Conservation (phyloP, 2,797 vertebrate species). For the Gymnothorax reevesii region DNA sequence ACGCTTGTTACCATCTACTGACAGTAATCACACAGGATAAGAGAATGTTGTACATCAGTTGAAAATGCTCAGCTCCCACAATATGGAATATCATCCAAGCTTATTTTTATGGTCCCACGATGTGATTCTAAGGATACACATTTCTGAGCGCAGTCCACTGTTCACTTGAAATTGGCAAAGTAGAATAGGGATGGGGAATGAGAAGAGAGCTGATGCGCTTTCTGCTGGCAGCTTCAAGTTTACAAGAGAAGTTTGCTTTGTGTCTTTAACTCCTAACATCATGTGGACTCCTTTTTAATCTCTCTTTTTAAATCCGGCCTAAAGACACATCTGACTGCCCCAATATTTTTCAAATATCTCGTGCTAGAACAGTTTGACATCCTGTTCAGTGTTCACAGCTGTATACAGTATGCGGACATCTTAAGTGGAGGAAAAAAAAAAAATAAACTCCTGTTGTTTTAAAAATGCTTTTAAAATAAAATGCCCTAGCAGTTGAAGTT, state of each 20-base stretch:
- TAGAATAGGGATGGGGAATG: conserved; percentile 5
- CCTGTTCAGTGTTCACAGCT: too few relatives aligned
- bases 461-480: too few relatives aligned
- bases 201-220: background rate
- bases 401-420: too few relatives aligned
- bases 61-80: background rate
- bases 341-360: too few relatives aligned
- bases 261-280: too few relatives aligned
- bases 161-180: background rate
- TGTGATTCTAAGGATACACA: conserved; percentile 3
- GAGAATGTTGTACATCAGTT: background rate
- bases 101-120: background rate
- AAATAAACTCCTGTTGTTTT: too few relatives aligned
- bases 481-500: background rate
- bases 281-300: too few relatives aligned
- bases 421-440: too few relatives aligned
- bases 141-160: background rate
- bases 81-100: background rate
- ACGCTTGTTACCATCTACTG: background rate
- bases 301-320: too few relatives aligned
- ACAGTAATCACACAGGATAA: background rate
- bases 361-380: too few relatives aligned
- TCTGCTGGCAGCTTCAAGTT: background rate
- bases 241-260: background rate
- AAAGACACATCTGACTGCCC: too few relatives aligned